Conservation (phyloP, 2,113 vertebrate genomes). For the Zapus hudsonius region DNA sequence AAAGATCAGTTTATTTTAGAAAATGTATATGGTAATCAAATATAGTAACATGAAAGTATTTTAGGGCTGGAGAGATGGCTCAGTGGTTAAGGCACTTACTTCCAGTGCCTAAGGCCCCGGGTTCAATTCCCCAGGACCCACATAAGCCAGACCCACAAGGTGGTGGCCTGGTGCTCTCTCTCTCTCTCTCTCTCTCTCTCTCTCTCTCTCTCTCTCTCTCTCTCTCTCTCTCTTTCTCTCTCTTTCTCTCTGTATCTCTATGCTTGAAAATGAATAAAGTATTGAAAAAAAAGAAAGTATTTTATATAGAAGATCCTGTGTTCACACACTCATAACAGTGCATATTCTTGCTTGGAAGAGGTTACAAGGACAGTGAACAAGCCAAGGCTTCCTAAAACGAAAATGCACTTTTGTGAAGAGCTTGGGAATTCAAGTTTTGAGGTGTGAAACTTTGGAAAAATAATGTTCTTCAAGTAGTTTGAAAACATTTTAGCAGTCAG, state of each 20-base stretch:
- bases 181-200: too few relatives aligned
- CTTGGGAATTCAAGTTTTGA: slow-evolving; percentile 41
- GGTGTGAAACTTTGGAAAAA: slow-evolving; percentile 30
- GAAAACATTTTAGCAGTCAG: slow-evolving; percentile 9
- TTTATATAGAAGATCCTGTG: not conserved
- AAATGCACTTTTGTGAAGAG: slow-evolving; percentile 19
- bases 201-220: too few relatives aligned
- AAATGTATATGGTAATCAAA: not conserved
- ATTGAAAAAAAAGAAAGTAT: too few relatives aligned
- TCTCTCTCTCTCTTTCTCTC: too few relatives aligned
- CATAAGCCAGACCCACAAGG: too few relatives aligned
- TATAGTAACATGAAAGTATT: not conserved
- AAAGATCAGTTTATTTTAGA: slow-evolving; percentile 42
- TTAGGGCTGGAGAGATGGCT: too few relatives aligned
- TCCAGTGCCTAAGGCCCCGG: too few relatives aligned
- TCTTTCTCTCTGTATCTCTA: too few relatives aligned
- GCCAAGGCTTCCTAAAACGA: slow-evolving; percentile 11
- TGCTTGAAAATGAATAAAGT: too few relatives aligned
- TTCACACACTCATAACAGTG: not conserved
- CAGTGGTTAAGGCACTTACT: too few relatives aligned
- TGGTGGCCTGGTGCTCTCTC: too few relatives aligned
- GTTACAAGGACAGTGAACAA: not conserved
- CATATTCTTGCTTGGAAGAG: slow-evolving; percentile 9
- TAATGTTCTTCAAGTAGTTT: not conserved
- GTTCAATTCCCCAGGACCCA: too few relatives aligned